Percentiles rank a stretch among this genome's conserved stretches.
These are phyloP conservation scores for Nasonia longicornis DNA, from an alignment of 1,140 invertebrate genomes.

Conservation along the genomic window DNA sequence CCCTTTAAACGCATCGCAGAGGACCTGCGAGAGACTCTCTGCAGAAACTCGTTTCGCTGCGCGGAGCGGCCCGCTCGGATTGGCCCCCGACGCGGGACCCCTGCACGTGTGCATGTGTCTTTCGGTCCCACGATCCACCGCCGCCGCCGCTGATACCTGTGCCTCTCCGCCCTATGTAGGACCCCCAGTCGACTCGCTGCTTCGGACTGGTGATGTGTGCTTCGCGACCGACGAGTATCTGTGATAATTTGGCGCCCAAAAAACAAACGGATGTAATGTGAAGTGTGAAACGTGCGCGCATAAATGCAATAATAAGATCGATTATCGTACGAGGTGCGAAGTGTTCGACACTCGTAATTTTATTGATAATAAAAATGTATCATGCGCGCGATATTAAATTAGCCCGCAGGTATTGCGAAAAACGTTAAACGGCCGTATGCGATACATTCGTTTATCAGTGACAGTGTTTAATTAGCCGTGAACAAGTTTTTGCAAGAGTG, in stretches of 20 bases:
- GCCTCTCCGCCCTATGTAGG: not conserved
- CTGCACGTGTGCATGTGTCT: not conserved
- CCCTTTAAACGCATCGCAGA: conserved; percentile 37
- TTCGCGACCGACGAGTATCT: not conserved
- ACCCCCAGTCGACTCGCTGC: conserved; percentile 7
- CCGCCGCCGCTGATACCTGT: conserved; percentile 17
- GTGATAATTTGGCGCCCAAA: no score
- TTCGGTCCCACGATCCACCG: conserved; percentile 39
- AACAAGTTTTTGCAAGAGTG: not conserved
- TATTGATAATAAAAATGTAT: conserved; percentile 1
- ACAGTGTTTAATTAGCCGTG: conserved; percentile 18
- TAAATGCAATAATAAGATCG: not conserved
- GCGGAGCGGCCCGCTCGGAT: not conserved
- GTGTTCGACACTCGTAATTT: not conserved
- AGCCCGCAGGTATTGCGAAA: not conserved
- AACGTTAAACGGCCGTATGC: not conserved
- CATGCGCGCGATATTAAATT: not conserved
- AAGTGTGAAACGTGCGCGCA: no score
- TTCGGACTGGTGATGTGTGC: not conserved
- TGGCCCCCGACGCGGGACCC: not conserved
- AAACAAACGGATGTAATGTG: no score
- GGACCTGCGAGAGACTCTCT: not conserved
- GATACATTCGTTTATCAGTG: not conserved
- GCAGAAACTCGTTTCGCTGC: conserved; percentile 31
- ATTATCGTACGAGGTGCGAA: not conserved